Evolutionary conservation across 2,888 invertebrate genomes (phyloP), one percentile per base, ranked within the genome.

Genomic region (Protula sp.): DNA sequence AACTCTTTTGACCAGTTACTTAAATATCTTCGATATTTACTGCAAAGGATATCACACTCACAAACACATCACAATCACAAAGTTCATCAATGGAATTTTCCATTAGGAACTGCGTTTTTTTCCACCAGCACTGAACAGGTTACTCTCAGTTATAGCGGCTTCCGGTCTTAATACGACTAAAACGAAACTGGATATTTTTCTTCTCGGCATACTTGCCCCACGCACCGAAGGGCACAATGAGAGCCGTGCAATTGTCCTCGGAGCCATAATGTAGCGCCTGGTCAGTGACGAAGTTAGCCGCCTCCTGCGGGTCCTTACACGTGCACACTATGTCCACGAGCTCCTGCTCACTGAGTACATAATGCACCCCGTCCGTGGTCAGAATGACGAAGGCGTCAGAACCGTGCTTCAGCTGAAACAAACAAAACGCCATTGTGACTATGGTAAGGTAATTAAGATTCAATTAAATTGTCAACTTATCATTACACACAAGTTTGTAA

Each of bases 181-280:
- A 50, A 26, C 50, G 14, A 50, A 50, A 50, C 50, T 50, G 50
- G 14, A 22, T 5, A n/a, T 5, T 19, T 24, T 50, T 50, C 5
- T 9, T 50, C 19, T 50, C 50, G 19, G 50, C 9, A 24, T 50
- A 81, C 66, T 82, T 82, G 29, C 83, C 83, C 84, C 84, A 84
- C 1, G 83, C 81, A 4, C 84, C 84, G 61, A 84, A 81, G 2
- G 84, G 84, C 3, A 84, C 72, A 19, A 84, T 77, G 19, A 84
- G 66, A 28, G 81, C 81, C 2, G 83, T 83, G 38, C 80, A 74
- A 71, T 84, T 84, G 72, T 84, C 84, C 61, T 84, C 83, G 2
- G 84, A 82, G 3, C 83, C 83, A 72, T 81, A 84, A 59, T 83
- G 82, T 60, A 84, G 72, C 1, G 84, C 84, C 72, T 83, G 81